Percentiles rank a stretch among this genome's conserved stretches.
These are phyloP conservation scores for Actinia equina DNA, from an alignment of 64 coral and sea anemone species.

Conservation along the genomic window DNA sequence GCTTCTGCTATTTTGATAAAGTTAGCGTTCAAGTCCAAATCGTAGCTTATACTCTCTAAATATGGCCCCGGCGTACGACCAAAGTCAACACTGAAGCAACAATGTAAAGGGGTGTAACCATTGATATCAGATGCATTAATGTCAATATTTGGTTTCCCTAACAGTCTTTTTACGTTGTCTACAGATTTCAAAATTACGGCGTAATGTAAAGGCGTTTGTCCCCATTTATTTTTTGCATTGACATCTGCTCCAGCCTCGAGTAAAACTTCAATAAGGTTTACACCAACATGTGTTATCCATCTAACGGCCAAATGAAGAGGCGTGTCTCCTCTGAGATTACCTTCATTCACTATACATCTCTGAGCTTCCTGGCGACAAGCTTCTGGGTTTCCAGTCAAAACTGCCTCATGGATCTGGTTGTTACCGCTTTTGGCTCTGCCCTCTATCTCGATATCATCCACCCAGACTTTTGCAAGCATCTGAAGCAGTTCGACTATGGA, in stretches of 20 bases:
- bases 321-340: constrained; percentile 28
- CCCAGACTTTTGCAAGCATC: no score
- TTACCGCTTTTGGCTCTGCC: background rate
- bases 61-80: no score
- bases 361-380: constrained; percentile 5
- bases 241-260: constrained; percentile 18
- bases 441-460: no score
- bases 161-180: background rate
- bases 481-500: no score
- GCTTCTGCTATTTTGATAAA: no score
- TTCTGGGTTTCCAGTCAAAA: background rate
- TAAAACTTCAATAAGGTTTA: background rate
- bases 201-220: constrained; percentile 31
- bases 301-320: constrained; percentile 23
- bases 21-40: no score
- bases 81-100: no score
- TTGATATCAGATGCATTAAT: no score
- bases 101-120: no score
- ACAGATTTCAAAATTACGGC: constrained; percentile 17
- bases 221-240: constrained; percentile 28
- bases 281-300: background rate
- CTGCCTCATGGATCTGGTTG: constrained; percentile 17
- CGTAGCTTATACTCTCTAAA: no score
- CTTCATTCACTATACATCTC: background rate
- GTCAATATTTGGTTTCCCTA: no score